phyloP scores from a whole-genome alignment of 2,113 vertebrate species.

The Sturnira hondurensis region DNA sequence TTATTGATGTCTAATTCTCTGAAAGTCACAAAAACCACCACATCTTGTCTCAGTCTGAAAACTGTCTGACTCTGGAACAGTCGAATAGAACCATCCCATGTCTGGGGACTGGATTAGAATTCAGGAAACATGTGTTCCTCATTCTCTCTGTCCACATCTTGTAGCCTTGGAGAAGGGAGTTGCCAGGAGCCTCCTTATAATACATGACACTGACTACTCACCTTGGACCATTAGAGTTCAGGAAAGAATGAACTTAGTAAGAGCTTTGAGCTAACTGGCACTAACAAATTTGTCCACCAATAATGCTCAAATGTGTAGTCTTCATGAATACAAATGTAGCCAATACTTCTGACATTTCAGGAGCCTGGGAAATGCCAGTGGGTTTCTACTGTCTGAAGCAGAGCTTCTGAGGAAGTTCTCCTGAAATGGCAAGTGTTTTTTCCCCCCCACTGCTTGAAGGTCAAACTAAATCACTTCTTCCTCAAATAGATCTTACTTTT shows the following conservation, averaged over 20 bases:
- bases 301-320: neutral
- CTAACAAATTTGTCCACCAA: neutral
- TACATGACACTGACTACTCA: neutral
- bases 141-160: slow-evolving; percentile 5
- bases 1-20: slow-evolving; percentile 3
- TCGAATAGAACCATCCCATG: neutral
- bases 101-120: neutral
- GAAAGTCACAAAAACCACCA: neutral
- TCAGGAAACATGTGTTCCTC: neutral
- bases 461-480: slow-evolving; percentile 55
- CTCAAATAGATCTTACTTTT: slow-evolving; percentile 57
- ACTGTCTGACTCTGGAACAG: neutral
- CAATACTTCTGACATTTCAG: slow-evolving; percentile 49
- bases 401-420: slow-evolving; percentile 33
- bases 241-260: neutral
- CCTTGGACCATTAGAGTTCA: neutral
- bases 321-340: neutral
- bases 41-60: slow-evolving; percentile 18
- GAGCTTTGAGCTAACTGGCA: neutral
- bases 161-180: neutral
- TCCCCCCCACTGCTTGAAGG: slow-evolving; percentile 35
- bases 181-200: neutral
- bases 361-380: neutral
- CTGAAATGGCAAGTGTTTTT: slow-evolving; percentile 35
- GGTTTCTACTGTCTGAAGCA: neutral